phyloP scores from a whole-genome alignment of 2,888 invertebrate species.

The Eutolmus rufibarbis region DNA sequence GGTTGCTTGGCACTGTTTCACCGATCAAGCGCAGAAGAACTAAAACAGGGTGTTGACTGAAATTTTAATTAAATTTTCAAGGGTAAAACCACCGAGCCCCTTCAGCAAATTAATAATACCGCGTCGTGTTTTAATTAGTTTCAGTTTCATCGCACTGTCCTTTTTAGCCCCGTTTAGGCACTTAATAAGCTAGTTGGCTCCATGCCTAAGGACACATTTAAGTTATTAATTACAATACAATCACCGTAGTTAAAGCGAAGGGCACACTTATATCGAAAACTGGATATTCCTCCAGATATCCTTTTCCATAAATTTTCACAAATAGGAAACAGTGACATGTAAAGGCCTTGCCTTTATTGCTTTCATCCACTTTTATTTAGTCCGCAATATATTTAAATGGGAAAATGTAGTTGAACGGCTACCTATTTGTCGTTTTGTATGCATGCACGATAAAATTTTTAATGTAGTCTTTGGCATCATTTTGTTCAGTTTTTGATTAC shows the following conservation, averaged over 20 bases:
- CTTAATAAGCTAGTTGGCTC: not conserved
- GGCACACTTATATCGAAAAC: not conserved
- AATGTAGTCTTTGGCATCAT: no score
- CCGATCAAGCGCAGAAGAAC: not conserved
- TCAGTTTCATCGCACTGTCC: not conserved
- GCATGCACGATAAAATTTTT: no score
- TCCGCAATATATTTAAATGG: not conserved
- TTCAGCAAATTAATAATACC: conserved; percentile 8
- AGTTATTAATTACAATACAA: conserved; percentile 11
- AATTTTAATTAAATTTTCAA: conserved; percentile 27
- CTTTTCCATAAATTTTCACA: not conserved
- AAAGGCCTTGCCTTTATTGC: not conserved
- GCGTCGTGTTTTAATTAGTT: conserved; percentile 9
- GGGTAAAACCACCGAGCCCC: conserved; percentile 12
- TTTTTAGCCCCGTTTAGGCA: not conserved
- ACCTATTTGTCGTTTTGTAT: not conserved
- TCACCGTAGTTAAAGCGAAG: not conserved
- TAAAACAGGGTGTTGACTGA: not conserved
- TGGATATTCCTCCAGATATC: not conserved
- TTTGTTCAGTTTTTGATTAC: no score
- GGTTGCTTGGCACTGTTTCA: not conserved
- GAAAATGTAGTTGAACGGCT: not conserved
- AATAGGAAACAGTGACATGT: not conserved
- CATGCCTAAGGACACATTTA: not conserved
- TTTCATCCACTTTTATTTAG: not conserved